These are phyloP conservation scores for Ornithorhynchus anatinus DNA, from an alignment of 2,113 vertebrate genomes.

Conservation along the genomic window DNA sequence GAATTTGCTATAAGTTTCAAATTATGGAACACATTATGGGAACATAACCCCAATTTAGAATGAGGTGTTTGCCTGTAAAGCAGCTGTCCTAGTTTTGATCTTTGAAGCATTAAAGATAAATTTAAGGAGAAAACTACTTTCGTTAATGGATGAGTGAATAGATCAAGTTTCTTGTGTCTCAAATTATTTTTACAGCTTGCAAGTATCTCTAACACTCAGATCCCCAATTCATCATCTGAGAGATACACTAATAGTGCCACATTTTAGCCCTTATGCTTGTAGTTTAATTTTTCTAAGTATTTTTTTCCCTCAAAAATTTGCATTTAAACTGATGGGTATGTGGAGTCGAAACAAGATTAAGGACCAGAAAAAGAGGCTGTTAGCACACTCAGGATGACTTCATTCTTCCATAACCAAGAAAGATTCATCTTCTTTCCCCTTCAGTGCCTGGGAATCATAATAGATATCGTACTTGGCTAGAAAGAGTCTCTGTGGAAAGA, in stretches of 20 bases:
- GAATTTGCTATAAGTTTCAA: too few species aligned
- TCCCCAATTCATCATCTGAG: background rate
- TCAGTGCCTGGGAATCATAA: background rate
- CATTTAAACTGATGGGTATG: conserved; percentile 31
- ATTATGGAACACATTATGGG: too few species aligned
- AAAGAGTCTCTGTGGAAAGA: background rate
- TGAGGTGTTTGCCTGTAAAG: too few species aligned
- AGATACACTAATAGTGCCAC: background rate
- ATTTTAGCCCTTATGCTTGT: background rate
- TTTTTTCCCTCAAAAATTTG: conserved; percentile 1
- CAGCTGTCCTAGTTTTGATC: too few species aligned
- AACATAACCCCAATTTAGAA: too few species aligned
- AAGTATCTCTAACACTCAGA: background rate
- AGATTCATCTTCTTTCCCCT: background rate
- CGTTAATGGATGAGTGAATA: background rate
- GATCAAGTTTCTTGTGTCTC: background rate
- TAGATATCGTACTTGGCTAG: background rate
- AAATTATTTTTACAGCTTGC: background rate
- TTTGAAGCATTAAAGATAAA: conserved; percentile 8
- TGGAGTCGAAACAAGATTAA: too few species aligned
- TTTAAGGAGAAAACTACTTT: conserved; percentile 3
- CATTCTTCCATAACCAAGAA: background rate
- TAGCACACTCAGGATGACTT: background rate
- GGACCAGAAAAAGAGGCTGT: conserved; percentile 7
- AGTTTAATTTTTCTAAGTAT: conserved; percentile 1